A percentile compares a stretch with the other conserved stretches of the same genome.
These are phyloP conservation scores for Dysmachus trigonus DNA, from an alignment of 2,888 invertebrate genomes.

Conservation along the genomic window DNA sequence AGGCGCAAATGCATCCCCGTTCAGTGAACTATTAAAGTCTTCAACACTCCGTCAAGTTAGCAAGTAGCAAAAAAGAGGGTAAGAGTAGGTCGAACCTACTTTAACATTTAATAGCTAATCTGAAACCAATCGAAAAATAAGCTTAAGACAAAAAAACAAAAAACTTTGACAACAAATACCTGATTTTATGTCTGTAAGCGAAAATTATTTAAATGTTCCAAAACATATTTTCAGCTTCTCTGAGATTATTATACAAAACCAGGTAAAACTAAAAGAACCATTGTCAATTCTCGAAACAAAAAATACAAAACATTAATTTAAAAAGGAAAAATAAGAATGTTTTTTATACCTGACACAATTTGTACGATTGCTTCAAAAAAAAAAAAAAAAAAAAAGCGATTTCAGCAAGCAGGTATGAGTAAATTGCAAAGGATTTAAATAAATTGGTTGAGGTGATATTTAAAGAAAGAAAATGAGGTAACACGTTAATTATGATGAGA, in stretches of 20 bases:
- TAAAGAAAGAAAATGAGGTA: constrained; percentile 28
- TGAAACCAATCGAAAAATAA: background rate
- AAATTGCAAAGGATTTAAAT: constrained; percentile 12
- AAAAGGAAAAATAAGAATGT: background rate
- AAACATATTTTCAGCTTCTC: constrained; percentile 9
- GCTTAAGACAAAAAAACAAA: background rate
- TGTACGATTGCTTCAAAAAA: background rate
- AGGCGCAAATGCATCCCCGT: constrained; percentile 1
- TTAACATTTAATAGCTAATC: background rate
- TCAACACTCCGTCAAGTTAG: constrained; percentile 16
- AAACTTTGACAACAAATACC: constrained; percentile 23
- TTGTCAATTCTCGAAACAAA: constrained; percentile 10
- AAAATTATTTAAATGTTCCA: background rate
- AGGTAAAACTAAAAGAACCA: background rate
- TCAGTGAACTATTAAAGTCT: constrained; percentile 2
- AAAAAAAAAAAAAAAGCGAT: constrained; percentile 7
- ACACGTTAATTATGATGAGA: constrained; percentile 22
- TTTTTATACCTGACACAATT: background rate
- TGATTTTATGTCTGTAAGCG: constrained; percentile 18
- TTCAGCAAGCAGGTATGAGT: constrained; percentile 12
- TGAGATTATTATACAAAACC: background rate
- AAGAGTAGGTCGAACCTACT: background rate
- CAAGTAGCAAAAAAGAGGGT: constrained; percentile 1
- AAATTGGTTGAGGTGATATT: constrained; percentile 45
- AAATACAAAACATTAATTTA: constrained; percentile 14